A percentile compares a stretch with the other conserved stretches of the same genome.
These are phyloP conservation scores for Blennius ocellaris DNA, from an alignment of 2,113 vertebrate genomes.

Conservation along the genomic window DNA sequence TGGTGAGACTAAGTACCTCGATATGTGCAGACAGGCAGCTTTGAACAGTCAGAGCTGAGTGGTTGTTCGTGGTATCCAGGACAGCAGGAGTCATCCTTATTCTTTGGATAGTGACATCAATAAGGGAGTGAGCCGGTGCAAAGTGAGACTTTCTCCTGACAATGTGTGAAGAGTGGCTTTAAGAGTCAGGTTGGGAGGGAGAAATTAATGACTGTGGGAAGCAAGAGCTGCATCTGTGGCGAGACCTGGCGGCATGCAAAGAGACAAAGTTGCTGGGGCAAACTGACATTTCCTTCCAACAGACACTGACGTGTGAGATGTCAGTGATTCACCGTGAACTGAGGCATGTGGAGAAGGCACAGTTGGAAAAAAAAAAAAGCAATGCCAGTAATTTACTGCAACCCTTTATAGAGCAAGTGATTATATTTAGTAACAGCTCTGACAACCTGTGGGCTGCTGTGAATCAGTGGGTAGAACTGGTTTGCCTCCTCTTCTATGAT, in stretches of 20 bases:
- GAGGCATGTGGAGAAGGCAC: too few species aligned
- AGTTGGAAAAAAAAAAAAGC: too few species aligned
- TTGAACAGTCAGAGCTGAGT: slow-evolving; percentile 59
- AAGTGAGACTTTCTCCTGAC: slow-evolving; percentile 41
- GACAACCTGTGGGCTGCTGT: too few species aligned
- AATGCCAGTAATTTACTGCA: too few species aligned
- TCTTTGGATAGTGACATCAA: slow-evolving; percentile 61
- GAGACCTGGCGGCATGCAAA: not conserved
- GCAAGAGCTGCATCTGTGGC: not conserved
- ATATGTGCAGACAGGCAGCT: slow-evolving; percentile 62
- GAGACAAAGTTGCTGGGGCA: not conserved
- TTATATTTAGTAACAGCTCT: too few species aligned
- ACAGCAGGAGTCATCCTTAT: slow-evolving; percentile 62
- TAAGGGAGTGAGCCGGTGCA: slow-evolving; percentile 28
- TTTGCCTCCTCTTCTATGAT: too few species aligned
- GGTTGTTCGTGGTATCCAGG: slow-evolving; percentile 61
- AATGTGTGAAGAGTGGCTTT: slow-evolving; percentile 45
- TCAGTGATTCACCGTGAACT: too few species aligned
- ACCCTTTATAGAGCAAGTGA: too few species aligned
- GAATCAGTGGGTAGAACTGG: too few species aligned
- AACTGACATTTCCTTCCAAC: not conserved
- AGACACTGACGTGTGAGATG: too few species aligned
- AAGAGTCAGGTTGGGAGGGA: slow-evolving; percentile 28
- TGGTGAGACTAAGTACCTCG: slow-evolving; percentile 63
- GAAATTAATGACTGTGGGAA: slow-evolving; percentile 34